Evolutionary conservation across 2,113 vertebrate species (phyloP).

Genomic region (Heloderma charlesbogerti): DNA sequence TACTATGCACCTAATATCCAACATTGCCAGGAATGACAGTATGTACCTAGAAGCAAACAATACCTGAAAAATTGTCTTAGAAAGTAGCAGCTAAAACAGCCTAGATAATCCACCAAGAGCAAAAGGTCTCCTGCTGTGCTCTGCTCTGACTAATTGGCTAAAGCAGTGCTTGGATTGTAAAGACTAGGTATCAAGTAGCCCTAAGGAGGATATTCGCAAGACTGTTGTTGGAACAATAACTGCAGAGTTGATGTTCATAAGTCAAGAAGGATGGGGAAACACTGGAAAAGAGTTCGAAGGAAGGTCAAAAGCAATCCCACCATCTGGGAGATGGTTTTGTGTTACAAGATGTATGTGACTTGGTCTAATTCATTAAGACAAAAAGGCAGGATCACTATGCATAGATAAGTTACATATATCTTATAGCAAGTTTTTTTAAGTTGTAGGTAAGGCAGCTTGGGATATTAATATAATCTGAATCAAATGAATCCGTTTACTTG

Average conservation of each 20-base stretch:
- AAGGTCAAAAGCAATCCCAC: not conserved
- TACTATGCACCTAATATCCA: not conserved
- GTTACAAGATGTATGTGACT: not conserved
- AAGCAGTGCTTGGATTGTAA: not conserved
- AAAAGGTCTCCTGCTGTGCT: not conserved
- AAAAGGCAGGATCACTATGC: not conserved
- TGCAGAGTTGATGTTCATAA: not conserved
- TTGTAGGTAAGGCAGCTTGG: not conserved
- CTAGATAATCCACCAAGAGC: conserved; percentile 8
- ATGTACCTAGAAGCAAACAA: not conserved
- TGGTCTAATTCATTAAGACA: not conserved
- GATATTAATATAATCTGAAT: too few relatives aligned
- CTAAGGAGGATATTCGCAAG: not conserved
- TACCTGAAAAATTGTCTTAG: not conserved
- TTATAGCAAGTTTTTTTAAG: not conserved
- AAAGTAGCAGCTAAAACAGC: conserved; percentile 17
- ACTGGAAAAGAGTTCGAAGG: not conserved
- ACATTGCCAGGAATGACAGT: not conserved
- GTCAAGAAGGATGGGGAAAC: not conserved
- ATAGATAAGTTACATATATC: not conserved
- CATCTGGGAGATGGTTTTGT: not conserved
- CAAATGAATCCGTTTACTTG: too few relatives aligned
- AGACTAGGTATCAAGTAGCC: not conserved
- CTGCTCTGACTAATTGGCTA: not conserved
- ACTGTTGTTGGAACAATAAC: not conserved